Evolutionary conservation across 1,140 invertebrate genomes (phyloP), one percentile per base, ranked within the genome.

Genomic region (Zaprionus tsacasi): DNA sequence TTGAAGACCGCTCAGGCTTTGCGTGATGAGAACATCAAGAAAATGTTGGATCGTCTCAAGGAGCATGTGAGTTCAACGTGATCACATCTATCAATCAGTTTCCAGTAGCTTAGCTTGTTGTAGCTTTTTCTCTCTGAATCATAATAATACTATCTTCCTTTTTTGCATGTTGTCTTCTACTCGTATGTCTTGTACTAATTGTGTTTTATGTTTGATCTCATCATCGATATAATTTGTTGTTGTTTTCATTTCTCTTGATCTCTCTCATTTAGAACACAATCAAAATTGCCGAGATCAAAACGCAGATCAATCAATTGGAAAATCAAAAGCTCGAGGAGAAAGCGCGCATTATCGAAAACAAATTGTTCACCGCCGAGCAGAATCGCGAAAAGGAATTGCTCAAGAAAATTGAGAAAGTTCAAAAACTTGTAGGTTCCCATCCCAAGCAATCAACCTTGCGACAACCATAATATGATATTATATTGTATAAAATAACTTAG

Each of bases 11-110:
- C 97, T 78, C 95, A 96, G 74, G 95, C 95, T 81, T 96, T 97
- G 93, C 95, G 97, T 75, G 96, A 98, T 92, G 96, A 96, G 85
- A 96, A 97, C 91, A 95, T 98, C 57, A 97, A 97, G 93, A 96
- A 96, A 92, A 97, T 98, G 95, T 93, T 97, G 63, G 96, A 97
- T 81, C 96, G 97, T 79, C 95, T 98, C 8, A 96, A 96, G 93
- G 96, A 98, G 93, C 97, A 98, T 93, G 97, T 98, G 92, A 96
- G 83, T 89, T n/a, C 13, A 17, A 12, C 13, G 17, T 27, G 10
- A 45, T 15, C n/a, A 0, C 27, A 30, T 30, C 27, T 6, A 30
- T 50, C n/a, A 11, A 40, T 30, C 2, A 2, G n/a, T 35, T 13
- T 72, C 33, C 3, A 56, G 36, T 70, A 61, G 36, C 59, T 76